Percentiles rank a stretch among this genome's conserved stretches.
phyloP scores from a whole-genome alignment of 2,113 vertebrate species.

The Ptychochromis oligacanthus region DNA sequence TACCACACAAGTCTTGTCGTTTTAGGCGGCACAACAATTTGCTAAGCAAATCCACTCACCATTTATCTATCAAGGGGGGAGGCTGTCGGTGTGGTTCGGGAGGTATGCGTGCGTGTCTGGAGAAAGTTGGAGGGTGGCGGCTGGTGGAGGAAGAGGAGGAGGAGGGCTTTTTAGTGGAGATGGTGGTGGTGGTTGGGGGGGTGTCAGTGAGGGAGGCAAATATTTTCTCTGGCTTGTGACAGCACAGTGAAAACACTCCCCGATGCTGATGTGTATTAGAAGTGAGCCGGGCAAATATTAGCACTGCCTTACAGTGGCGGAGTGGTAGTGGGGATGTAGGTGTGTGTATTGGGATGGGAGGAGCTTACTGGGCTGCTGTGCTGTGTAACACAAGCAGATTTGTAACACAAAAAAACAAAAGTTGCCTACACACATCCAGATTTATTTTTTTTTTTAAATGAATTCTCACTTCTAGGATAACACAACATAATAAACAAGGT shows the following conservation, averaged over 20 bases:
- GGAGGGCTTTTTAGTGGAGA: slow-evolving; percentile 33
- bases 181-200: too few relatives aligned
- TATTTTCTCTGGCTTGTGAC: slow-evolving; percentile 79
- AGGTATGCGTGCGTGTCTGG: slow-evolving; percentile 35
- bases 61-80: slow-evolving; percentile 71
- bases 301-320: slow-evolving; percentile 73
- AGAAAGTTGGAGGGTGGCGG: slow-evolving; percentile 33
- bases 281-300: slow-evolving; percentile 78
- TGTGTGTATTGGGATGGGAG: slow-evolving; percentile 43
- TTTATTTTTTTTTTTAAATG: background rate
- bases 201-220: slow-evolving; percentile 63
- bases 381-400: slow-evolving; percentile 12
- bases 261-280: slow-evolving; percentile 80
- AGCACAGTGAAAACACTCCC: slow-evolving; percentile 71
- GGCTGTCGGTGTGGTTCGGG: slow-evolving; percentile 31
- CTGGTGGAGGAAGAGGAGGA: background rate
- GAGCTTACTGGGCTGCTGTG: slow-evolving; percentile 27
- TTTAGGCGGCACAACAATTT: slow-evolving; percentile 77
- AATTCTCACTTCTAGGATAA: background rate
- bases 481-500: background rate
- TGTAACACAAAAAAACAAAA: background rate
- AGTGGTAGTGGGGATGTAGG: slow-evolving; percentile 30
- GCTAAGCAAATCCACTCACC: slow-evolving; percentile 78
- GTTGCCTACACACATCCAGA: background rate
- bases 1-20: slow-evolving; percentile 72